Base-by-base conservation (phyloP, 92 coral and sea anemone species). In the Bergia puertoricense region DNA sequence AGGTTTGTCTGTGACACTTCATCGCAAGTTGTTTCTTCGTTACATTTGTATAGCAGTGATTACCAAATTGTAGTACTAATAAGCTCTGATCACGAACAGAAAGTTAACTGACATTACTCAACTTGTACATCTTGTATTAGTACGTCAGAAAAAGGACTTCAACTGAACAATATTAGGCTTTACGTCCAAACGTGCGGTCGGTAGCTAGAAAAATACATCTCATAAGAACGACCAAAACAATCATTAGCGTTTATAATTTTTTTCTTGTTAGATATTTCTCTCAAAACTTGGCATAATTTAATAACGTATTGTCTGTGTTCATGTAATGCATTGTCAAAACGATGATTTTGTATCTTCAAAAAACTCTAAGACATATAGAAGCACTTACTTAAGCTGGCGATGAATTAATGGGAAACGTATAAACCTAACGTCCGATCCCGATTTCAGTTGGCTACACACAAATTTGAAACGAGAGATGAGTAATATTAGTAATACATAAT, bases 1-100 rank as follows among this genome's bases (percentile, higher is more conserved):
- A 37, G 77, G 13, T 74, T 74, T 74, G 42, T 74, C 77, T 6
- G 38, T 42, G 7, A 74, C 77, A 13, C 8, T 38, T 11, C 36
- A 37, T 39, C 38, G 77, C 42, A 76, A 42, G n/a, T 76, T 40
- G 44, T 40, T 76, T 76, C 50, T 42, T 23, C 6, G n/a, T 62
- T 4, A 41, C 51, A 76, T 39, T 76, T 76, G 79, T 76, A 76
- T 15, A 76, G 46, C 46, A 42, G 79, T 42, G 79, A 41, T 76
- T 76, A 76, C 40, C 46, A 76, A 76, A 10, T 51, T 39, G 46
- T 9, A 6, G 15, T 74, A 69, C 4, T 4, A 4, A 4, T 72
- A 76, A 76, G 54, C 79, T n/a, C 10, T 76, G 37, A 41, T 43
- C 46, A 76, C 18, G 20, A 18, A 76, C 23, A 5, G 15, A 18